Evolutionary conservation across 2,888 invertebrate species (phyloP).

Genomic region (Bellardia bayeri): DNA sequence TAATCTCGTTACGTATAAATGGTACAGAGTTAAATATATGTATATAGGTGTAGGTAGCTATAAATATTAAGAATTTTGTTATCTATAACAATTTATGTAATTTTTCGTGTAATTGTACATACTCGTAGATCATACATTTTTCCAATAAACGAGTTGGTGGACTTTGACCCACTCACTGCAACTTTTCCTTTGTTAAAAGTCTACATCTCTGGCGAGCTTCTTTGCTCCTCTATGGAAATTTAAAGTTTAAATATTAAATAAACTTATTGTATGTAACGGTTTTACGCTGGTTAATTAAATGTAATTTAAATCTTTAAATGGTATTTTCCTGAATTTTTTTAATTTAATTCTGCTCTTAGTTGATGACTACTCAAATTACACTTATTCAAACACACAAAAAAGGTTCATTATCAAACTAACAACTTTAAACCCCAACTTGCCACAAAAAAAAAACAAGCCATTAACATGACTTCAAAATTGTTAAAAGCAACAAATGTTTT

Average conservation of each 20-base stretch:
- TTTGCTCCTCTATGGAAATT: no score
- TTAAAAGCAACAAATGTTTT: conserved; percentile 44
- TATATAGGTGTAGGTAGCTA: not conserved
- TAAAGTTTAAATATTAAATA: no score
- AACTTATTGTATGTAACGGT: not conserved
- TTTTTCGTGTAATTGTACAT: no score
- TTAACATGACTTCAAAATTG: conserved; percentile 64
- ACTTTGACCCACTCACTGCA: no score
- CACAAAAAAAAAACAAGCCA: conserved; percentile 24
- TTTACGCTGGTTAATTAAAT: not conserved
- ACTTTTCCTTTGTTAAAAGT: no score
- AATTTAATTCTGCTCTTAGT: not conserved
- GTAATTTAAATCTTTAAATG: conserved; percentile 7
- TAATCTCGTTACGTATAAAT: not conserved
- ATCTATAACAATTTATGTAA: no score
- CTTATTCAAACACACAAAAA: not conserved
- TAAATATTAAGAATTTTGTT: no score
- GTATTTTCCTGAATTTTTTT: not conserved
- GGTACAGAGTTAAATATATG: not conserved
- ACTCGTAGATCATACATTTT: no score
- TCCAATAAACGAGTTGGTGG: no score
- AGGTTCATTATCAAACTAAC: conserved; percentile 34
- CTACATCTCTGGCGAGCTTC: no score
- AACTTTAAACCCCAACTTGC: conserved; percentile 5
- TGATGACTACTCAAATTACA: conserved; percentile 40